Conservation (phyloP, 2,797 vertebrate genomes). For the Neosilurus hyrtlii region DNA sequence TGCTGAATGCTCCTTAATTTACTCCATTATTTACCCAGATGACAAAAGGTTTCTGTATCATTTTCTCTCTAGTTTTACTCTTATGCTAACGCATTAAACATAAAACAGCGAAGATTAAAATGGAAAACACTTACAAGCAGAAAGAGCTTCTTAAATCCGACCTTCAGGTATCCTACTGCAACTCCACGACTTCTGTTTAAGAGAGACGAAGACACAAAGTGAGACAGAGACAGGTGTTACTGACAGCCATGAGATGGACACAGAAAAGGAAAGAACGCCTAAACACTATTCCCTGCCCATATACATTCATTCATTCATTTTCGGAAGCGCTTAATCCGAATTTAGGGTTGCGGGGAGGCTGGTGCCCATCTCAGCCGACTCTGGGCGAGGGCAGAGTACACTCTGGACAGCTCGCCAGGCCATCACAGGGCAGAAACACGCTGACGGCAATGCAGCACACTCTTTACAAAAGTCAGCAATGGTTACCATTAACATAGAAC, state of each 20-base stretch:
- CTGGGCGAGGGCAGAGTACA: no score
- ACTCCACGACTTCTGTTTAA: conserved; percentile 70
- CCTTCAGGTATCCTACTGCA: conserved; percentile 85
- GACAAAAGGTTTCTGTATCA: not conserved
- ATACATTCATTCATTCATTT: not conserved
- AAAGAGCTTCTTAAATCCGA: conserved; percentile 92
- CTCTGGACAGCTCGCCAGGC: no score
- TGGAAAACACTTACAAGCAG: conserved; percentile 78
- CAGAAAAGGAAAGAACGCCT: not conserved
- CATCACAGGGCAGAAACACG: no score
- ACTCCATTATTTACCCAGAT: not conserved
- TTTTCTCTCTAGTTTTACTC: not conserved
- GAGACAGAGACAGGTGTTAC: conserved; percentile 28
- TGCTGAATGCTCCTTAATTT: not conserved
- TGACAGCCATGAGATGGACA: not conserved
- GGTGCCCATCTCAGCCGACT: no score
- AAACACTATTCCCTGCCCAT: not conserved
- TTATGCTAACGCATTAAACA: not conserved
- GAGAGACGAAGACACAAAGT: not conserved
- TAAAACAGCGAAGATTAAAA: not conserved
- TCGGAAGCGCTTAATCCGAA: no score
- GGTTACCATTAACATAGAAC: no score
- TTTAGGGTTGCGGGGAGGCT: no score
- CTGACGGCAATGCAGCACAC: no score
- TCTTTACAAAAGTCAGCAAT: no score